phyloP scores from a whole-genome alignment of 2,113 vertebrate genomes.

The Labrus mixtus region DNA sequence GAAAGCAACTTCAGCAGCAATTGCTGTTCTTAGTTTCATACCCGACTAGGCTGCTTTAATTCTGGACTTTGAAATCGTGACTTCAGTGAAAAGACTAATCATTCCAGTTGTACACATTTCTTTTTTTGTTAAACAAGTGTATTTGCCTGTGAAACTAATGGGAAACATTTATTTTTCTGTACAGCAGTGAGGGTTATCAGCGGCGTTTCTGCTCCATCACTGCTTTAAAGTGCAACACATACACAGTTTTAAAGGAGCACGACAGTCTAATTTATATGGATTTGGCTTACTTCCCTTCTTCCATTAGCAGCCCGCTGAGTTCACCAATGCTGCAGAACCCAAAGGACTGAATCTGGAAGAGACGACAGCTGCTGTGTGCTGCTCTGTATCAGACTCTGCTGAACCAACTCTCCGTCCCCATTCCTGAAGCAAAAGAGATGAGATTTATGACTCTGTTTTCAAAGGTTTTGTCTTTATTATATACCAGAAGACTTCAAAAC shows the following conservation, averaged over 20 bases:
- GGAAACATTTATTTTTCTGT: neutral
- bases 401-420: neutral
- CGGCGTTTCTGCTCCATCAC: neutral
- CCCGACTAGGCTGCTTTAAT: no score
- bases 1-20: no score
- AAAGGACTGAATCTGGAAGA: neutral
- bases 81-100: neutral
- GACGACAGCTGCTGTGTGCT: no score
- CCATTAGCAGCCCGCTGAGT: neutral
- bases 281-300: neutral
- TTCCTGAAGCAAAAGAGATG: neutral
- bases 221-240: neutral
- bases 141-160: neutral
- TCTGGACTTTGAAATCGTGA: no score
- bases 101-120: neutral
- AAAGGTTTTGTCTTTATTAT: neutral
- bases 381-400: neutral
- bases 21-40: no score
- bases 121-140: neutral
- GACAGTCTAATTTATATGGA: neutral
- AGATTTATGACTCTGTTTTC: neutral
- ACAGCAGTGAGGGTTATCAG: neutral
- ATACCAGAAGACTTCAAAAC: neutral
- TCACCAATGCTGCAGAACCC: neutral
- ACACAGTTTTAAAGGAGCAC: neutral